phyloP scores from a whole-genome alignment of 2,113 vertebrate genomes.

The Neotragus moschatus region DNA sequence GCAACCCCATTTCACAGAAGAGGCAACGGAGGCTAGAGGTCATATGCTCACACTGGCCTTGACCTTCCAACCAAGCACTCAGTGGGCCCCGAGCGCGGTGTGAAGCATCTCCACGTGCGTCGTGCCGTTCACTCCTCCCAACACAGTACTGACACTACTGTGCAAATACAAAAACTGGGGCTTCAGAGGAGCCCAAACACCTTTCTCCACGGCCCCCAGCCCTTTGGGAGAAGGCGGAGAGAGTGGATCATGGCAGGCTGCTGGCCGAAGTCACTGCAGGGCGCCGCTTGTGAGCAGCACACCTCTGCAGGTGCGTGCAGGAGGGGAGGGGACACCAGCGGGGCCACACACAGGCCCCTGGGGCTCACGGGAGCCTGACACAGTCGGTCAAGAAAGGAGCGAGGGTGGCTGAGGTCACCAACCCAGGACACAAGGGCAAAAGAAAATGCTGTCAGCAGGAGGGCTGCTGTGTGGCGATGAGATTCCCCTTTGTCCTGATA shows the following conservation, averaged over 20 bases:
- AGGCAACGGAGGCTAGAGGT: rapidly evolving
- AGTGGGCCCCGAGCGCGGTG: rapidly evolving
- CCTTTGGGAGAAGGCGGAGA: rapidly evolving
- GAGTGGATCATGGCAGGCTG: not conserved
- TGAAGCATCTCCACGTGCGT: rapidly evolving
- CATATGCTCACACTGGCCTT: rapidly evolving
- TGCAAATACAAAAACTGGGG: not conserved
- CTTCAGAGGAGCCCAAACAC: not conserved
- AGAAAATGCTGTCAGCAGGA: not conserved
- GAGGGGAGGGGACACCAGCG: too few species aligned
- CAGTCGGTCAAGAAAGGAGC: not conserved
- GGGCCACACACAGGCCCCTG: not conserved
- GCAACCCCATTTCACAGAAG: not conserved
- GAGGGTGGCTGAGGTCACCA: not conserved
- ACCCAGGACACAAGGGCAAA: not conserved
- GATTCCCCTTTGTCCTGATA: not conserved
- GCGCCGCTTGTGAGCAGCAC: not conserved
- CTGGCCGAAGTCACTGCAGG: not conserved
- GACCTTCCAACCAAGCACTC: not conserved
- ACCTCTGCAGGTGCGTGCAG: rapidly evolving
- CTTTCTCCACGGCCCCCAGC: not conserved
- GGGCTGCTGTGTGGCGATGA: not conserved
- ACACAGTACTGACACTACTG: not conserved
- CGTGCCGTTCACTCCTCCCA: not conserved
- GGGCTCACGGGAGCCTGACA: not conserved